Percentiles rank a stretch among this genome's conserved stretches.
Conservation (phyloP, 2,888 invertebrate genomes). For the Pecten maximus region DNA sequence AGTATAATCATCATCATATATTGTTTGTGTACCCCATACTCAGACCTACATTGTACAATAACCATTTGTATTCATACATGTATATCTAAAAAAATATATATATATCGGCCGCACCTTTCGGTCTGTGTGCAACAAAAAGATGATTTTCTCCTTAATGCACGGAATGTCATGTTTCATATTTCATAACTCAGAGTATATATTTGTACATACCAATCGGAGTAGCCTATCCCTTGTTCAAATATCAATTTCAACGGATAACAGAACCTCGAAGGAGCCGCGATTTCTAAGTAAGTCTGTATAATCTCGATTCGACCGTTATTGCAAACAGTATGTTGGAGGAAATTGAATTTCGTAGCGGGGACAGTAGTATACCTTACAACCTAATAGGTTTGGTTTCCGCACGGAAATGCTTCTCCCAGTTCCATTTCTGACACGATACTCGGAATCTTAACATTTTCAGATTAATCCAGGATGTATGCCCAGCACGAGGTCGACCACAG, state of each 20-base stretch:
- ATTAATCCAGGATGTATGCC: background rate
- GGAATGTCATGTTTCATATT: background rate
- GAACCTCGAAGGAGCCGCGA: background rate
- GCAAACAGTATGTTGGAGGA: background rate
- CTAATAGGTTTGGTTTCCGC: slow-evolving; percentile 6
- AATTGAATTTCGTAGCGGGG: background rate
- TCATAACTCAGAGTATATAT: background rate
- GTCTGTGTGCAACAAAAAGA: too few relatives aligned
- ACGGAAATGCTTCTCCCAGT: background rate
- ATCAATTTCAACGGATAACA: background rate
- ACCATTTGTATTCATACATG: too few relatives aligned
- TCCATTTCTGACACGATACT: background rate
- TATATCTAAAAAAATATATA: background rate
- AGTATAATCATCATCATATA: too few relatives aligned
- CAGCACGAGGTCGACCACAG: too few relatives aligned
- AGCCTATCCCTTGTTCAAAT: background rate
- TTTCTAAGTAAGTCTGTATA: background rate
- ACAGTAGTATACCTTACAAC: background rate
- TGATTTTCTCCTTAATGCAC: too few relatives aligned
- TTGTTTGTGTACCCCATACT: too few relatives aligned
- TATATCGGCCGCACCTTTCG: background rate
- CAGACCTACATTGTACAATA: too few relatives aligned
- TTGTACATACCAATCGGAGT: background rate
- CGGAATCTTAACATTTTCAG: background rate
- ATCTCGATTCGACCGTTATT: background rate